These are phyloP conservation scores for Neomicropteryx cornuta DNA, from an alignment of 1,140 invertebrate species.

Conservation along the genomic window DNA sequence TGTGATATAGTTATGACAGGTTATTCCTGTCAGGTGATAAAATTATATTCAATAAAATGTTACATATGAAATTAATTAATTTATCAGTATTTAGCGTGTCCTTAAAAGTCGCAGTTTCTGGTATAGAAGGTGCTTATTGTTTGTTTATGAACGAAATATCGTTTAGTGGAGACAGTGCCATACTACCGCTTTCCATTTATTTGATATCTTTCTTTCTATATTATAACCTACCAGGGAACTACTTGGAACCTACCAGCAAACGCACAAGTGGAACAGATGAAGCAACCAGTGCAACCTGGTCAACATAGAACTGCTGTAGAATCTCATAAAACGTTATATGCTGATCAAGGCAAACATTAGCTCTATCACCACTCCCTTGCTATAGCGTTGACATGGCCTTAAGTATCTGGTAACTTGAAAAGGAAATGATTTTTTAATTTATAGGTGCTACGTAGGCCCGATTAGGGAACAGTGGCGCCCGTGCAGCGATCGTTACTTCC, in stretches of 20 bases:
- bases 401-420: neutral
- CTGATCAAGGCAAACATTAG: neutral
- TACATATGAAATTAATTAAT: neutral
- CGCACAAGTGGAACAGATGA: no score
- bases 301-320: no score
- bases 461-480: slow-evolving; percentile 67
- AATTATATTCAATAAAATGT: neutral
- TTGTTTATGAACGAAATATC: no score
- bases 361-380: neutral
- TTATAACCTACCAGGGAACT: no score
- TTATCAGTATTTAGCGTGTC: no score
- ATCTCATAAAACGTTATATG: slow-evolving; percentile 4
- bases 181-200: no score
- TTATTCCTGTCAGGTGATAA: neutral
- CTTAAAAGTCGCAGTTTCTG: no score
- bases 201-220: no score
- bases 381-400: neutral
- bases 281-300: neutral
- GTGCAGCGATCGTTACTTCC: slow-evolving; percentile 69
- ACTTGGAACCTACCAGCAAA: no score
- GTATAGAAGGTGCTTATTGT: no score
- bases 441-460: slow-evolving; percentile 69
- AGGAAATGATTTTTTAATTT: slow-evolving; percentile 8
- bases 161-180: no score
- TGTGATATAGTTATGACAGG: slow-evolving; percentile 1